Base-by-base conservation (phyloP, 2,888 invertebrate species). In the Apantesis nais region DNA sequence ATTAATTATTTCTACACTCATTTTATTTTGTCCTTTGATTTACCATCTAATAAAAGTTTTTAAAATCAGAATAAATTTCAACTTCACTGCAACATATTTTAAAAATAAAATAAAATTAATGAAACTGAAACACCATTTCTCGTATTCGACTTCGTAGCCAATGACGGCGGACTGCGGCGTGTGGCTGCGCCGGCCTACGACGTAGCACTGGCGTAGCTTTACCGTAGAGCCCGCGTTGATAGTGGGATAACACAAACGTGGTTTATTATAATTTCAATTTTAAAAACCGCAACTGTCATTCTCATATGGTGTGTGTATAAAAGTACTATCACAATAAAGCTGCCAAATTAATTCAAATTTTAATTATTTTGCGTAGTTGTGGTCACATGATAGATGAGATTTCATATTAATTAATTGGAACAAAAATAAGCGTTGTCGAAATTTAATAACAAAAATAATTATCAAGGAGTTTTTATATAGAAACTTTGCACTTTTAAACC, bases 151-250 rank as follows among this genome's bases (percentile, higher is more conserved):
- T 78, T 88, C 88, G 90, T 85, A 83, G 80, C 81, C 70, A 75
- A 77, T 75, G 63, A 73, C 78, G 83, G 82, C 79, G 80, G 79
- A 80, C 85, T 86, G 86, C 85, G 85, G 85, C 94, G 93, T 90
- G 90, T 87, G 87, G 87, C 92, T 90, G 89, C 92, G 90, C 82
- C 86, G 88, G 85, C 82, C 90, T 90, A 90, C 93, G 92, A 79
- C 90, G 93, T 92, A 93, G 92, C 90, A 94, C 94, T 94, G 93
- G 81, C 86, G 85, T 83, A 83, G 81, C 67, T 65, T 58, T 70
- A 66, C 44, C 74, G 76, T 77, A 78, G 76, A 66, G 63, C 62
- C 70, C 63, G 70, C 64, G 63, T 66, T 63, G 65, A 60, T 62
- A 67, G 60, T 62, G 66, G 41, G 64, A 65, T 69, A 48, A 34